Percentiles rank a stretch among this genome's conserved stretches.
Conservation (phyloP, 2,888 invertebrate genomes). For the Drosophila borealis region DNA sequence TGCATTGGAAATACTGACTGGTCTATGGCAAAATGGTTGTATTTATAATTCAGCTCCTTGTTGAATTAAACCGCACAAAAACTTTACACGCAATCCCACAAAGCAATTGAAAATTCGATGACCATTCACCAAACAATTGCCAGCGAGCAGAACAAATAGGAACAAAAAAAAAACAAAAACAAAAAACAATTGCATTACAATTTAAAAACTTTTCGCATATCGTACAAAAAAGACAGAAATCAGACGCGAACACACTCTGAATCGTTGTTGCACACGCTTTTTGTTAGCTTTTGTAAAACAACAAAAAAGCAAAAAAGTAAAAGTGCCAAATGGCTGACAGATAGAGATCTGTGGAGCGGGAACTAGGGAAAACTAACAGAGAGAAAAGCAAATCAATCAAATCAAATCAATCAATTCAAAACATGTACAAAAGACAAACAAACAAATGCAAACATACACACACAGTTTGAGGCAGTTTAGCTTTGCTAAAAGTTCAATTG, state of each 20-base stretch:
- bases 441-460: constrained; percentile 30
- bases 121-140: constrained; percentile 52
- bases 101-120: constrained; percentile 65
- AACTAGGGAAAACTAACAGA: neutral
- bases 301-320: constrained; percentile 51
- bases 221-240: constrained; percentile 17
- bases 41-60: constrained; percentile 46
- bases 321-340: constrained; percentile 52
- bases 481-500: constrained; percentile 42
- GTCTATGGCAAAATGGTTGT: constrained; percentile 24
- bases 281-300: constrained; percentile 37
- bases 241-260: constrained; percentile 21
- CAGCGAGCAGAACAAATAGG: constrained; percentile 12
- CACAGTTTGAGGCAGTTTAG: constrained; percentile 29
- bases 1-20: constrained; percentile 11
- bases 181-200: constrained; percentile 47
- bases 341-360: neutral
- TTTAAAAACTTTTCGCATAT: constrained; percentile 44
- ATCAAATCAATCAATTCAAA: constrained; percentile 61
- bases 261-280: constrained; percentile 47
- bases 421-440: constrained; percentile 52
- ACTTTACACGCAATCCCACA: constrained; percentile 55
- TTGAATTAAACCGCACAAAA: constrained; percentile 35
- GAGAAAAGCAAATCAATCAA: constrained; percentile 64
- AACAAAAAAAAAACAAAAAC: neutral